A percentile compares a stretch with the other conserved stretches of the same genome.
Conservation (phyloP, 2,888 invertebrate genomes). For the Dynastes tityus region DNA sequence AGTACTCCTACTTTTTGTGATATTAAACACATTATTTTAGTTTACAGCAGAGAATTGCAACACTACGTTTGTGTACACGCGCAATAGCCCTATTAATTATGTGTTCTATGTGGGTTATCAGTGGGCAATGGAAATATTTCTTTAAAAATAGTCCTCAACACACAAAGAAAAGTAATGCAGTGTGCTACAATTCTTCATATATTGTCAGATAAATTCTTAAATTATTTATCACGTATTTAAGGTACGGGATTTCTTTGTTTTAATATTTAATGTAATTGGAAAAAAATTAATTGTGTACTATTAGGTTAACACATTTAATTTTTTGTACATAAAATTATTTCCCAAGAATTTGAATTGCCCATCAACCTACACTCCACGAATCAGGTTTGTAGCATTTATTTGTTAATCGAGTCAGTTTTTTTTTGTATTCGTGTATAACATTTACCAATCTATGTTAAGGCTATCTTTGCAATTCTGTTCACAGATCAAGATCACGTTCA, state of each 20-base stretch:
- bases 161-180: background rate
- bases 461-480: slow-evolving; percentile 49
- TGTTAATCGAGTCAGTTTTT: background rate
- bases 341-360: background rate
- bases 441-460: background rate
- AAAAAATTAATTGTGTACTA: background rate
- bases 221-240: background rate
- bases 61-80: background rate
- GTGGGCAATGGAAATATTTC: background rate
- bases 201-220: background rate
- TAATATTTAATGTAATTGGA: background rate
- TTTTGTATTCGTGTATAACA: background rate
- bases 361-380: slow-evolving; percentile 2
- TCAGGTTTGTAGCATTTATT: slow-evolving; percentile 17
- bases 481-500: slow-evolving; percentile 67
- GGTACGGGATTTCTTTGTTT: background rate
- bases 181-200: background rate
- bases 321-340: slow-evolving; percentile 8
- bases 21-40: slow-evolving; percentile 19
- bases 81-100: no score
- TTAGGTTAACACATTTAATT: background rate
- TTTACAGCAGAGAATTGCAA: slow-evolving; percentile 21
- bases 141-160: background rate
- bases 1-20: slow-evolving; percentile 2
- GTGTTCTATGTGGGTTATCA: background rate